phyloP scores from a whole-genome alignment of 2,113 vertebrate species.

The Cyanoderma ruficeps region DNA sequence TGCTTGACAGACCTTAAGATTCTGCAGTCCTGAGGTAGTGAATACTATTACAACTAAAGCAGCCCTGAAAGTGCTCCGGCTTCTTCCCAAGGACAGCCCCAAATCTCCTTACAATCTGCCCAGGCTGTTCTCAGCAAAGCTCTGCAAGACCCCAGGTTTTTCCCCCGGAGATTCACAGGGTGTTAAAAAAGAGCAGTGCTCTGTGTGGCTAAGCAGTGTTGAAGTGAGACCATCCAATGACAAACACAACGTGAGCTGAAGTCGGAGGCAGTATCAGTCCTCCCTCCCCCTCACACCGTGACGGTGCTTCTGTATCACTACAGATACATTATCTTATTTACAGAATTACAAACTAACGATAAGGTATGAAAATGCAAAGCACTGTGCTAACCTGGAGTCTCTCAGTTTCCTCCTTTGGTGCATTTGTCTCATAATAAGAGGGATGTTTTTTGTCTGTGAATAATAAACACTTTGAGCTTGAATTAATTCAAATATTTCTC shows the following conservation, averaged over 20 bases:
- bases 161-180: background rate
- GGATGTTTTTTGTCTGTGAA: constrained; percentile 44
- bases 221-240: background rate
- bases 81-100: constrained; percentile 32
- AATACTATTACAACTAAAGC: constrained; percentile 43
- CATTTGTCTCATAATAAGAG: constrained; percentile 46
- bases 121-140: background rate
- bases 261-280: background rate
- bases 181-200: background rate
- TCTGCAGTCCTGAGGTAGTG: constrained; percentile 35
- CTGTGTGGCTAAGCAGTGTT: background rate
- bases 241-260: constrained; percentile 3
- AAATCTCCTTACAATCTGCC: constrained; percentile 31
- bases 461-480: constrained; percentile 56
- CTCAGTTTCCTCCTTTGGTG: constrained; percentile 48
- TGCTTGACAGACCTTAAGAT: constrained; percentile 44
- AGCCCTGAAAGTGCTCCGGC: constrained; percentile 11
- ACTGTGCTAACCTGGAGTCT: constrained; percentile 18
- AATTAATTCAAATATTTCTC: constrained; percentile 67
- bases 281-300: background rate
- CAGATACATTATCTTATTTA: constrained; percentile 35
- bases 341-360: constrained; percentile 20
- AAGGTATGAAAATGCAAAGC: constrained; percentile 24
- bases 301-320: background rate
- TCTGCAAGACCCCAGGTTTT: constrained; percentile 54